phyloP scores from a whole-genome alignment of 2,113 vertebrate species.

The Xyrauchen texanus region DNA sequence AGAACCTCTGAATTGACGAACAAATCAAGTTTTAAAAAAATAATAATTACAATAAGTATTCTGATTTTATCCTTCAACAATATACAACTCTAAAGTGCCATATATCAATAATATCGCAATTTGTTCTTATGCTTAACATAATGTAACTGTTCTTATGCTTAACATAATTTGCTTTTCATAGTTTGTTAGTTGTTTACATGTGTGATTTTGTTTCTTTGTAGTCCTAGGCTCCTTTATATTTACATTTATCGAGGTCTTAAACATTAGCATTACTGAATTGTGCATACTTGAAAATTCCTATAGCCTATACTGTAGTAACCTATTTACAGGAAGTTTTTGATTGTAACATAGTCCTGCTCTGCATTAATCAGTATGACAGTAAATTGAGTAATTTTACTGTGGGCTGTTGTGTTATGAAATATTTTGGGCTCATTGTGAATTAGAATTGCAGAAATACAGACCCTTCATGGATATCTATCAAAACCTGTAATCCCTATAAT shows the following conservation, averaged over 20 bases:
- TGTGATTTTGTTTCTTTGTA: neutral
- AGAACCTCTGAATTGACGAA: neutral
- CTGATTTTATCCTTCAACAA: too few species aligned
- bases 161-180: neutral
- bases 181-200: neutral
- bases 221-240: too few species aligned
- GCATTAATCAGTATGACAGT: constrained; percentile 11
- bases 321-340: neutral
- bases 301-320: neutral
- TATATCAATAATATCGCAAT: neutral
- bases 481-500: constrained; percentile 29
- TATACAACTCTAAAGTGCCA: neutral
- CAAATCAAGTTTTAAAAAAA: neutral
- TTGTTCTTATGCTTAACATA: too few species aligned
- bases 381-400: constrained; percentile 15
- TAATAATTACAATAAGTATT: neutral
- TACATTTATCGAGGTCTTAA: too few species aligned
- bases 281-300: neutral
- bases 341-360: neutral
- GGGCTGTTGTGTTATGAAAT: constrained; percentile 19
- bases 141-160: too few species aligned
- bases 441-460: constrained; percentile 36
- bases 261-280: too few species aligned
- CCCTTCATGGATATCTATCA: constrained; percentile 45
- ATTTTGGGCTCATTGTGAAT: constrained; percentile 6